Evolutionary conservation across 2,888 invertebrate species (phyloP), one percentile per base, ranked within the genome.

Genomic region (Hylaea fasciaria): DNA sequence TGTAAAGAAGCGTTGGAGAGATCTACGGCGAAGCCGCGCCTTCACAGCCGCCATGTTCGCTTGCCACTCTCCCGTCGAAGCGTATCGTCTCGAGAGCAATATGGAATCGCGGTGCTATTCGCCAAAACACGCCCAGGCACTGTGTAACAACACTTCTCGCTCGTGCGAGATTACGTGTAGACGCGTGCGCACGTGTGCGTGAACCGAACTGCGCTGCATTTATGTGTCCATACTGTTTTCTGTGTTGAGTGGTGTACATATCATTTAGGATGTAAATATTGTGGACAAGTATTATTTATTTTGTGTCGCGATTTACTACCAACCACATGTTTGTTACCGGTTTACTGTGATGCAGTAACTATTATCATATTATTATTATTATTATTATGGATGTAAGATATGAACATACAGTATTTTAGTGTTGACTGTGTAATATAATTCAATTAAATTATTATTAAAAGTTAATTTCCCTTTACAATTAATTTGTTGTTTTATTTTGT

Each of bases 361-460:
- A 72, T 32, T 73, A 72, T 73, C 55, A 40, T 47, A 39, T 73
- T 80, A 22, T 22, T 22, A 22, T 22, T 22, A 22, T 22, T 22
- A 76, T 83, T 78, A 78, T 80, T 69, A 72, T 78, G 78, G 79
- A 81, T 74, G 72, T 85, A 85, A 83, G 88, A 67, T 70, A 81
- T 83, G 82, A 88, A 85, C 76, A 77, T 80, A 82, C 91, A 91
- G 90, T 91, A 91, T 89, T 91, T 89, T 90, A 90, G 86, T 80
- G 76, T 87, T 90, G 91, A 91, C 90, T 91, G 89, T 90, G 85
- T 90, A 85, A 83, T 86, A 83, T 89, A 87, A 86, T 88, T 84
- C 83, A 83, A 82, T 85, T 91, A 91, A 91, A 88, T 92, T 91
- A 90, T 89, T 85, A 90, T 85, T 89, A 91, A 91, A 89, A 81